A percentile compares a stretch with the other conserved stretches of the same genome.
Evolutionary conservation across 2,888 invertebrate genomes (phyloP).

Genomic region (Ypsolopha scabrella): DNA sequence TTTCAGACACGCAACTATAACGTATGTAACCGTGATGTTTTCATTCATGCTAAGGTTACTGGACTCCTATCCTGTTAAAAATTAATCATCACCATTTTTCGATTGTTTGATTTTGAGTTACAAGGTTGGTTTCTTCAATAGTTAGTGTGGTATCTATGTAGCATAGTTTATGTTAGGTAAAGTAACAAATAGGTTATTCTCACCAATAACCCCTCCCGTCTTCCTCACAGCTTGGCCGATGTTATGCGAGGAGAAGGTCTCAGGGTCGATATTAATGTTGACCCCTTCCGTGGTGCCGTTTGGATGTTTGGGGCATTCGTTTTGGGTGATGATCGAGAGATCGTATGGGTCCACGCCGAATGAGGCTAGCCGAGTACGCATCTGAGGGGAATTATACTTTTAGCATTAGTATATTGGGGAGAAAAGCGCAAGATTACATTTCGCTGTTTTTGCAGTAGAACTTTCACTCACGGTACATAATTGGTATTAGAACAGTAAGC

Average conservation of each 20-base stretch:
- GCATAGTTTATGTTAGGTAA: background rate
- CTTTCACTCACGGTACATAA: too few relatives aligned
- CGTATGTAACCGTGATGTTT: too few relatives aligned
- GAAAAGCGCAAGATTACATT: too few relatives aligned
- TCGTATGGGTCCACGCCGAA: constrained; percentile 83
- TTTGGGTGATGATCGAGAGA: constrained; percentile 79
- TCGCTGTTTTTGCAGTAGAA: too few relatives aligned
- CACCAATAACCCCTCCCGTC: constrained; percentile 78
- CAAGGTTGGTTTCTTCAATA: too few relatives aligned
- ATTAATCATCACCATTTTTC: too few relatives aligned
- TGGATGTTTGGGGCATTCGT: constrained; percentile 74
- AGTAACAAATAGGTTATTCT: constrained; percentile 8
- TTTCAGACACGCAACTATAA: too few relatives aligned
- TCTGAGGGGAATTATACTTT: constrained; percentile 31
- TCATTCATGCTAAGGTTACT: too few relatives aligned
- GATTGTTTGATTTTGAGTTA: too few relatives aligned
- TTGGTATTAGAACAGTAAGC: too few relatives aligned
- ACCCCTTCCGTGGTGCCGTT: constrained; percentile 67
- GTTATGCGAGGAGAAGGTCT: constrained; percentile 80
- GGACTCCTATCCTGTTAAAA: too few relatives aligned
- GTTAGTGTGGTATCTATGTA: background rate
- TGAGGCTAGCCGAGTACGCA: constrained; percentile 72
- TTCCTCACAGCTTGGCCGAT: constrained; percentile 79
- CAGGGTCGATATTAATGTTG: constrained; percentile 79
- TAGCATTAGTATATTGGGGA: too few relatives aligned